Evolutionary conservation across 2,888 invertebrate species (phyloP), one percentile per base, ranked within the genome.

Genomic region (Coleophora deauratella): DNA sequence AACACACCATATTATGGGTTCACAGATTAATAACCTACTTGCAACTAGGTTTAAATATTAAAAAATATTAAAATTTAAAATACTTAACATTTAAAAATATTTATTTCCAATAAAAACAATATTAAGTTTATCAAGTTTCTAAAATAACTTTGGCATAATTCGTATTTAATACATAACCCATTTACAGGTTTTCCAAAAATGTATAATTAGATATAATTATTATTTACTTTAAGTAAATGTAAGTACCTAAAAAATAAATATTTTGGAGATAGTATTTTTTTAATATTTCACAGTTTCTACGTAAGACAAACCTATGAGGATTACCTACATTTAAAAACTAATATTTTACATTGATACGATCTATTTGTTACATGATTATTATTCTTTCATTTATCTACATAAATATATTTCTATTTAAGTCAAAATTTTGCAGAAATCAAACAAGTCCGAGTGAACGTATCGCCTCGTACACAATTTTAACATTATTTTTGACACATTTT

Each of bases 291-390:
- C 55, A 67, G 61, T 21, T 21, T 21, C 21, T 74, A 67, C 65
- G 68, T 47, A 59, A 72, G 71, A 68, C 60, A 63, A 67, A 56
- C 55, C 59, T 68, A 74, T 72, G 57, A 63, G 63, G 62, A 72
- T 44, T 43, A 63, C 44, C 61, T 71, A 67, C 72, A 4, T 21
- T 21, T 6, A 21, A 4, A 21, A 4, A 21, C n/a, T n/a, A n/a
- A n/a, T 74, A 72, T 48, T 71, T 65, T 72, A 76, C 67, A 72
- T 70, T 71, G 72, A 71, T 56, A 55, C 74, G 73, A 77, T 55
- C 71, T 77, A 74, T 71, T 73, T 69, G 60, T 67, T 79, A 77
- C 66, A 71, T 61, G 71, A 71, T 72, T 77, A 76, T 59, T 73
- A 52, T 37, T 37, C 72, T 59, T 40, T 21, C n/a, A 27, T 54